A percentile compares a stretch with the other conserved stretches of the same genome.
Evolutionary conservation across 2,888 invertebrate genomes (phyloP).

Genomic region (Seira sanloemensis): DNA sequence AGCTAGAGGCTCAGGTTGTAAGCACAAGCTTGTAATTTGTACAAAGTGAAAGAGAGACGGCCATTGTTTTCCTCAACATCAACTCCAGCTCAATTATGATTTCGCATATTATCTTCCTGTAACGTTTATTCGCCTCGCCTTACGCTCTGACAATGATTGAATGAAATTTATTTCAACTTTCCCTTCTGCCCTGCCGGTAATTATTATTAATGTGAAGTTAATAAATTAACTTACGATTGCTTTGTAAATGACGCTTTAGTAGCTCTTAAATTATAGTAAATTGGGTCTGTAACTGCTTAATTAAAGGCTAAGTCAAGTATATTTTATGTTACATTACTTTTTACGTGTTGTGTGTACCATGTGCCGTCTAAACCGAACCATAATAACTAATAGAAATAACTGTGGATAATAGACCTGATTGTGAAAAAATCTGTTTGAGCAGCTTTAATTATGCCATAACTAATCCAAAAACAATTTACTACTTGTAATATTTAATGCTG

Average conservation of each 20-base stretch:
- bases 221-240: background rate
- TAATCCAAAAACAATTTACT: too few relatives aligned
- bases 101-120: background rate
- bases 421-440: too few relatives aligned
- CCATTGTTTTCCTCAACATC: constrained; percentile 20
- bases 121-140: background rate
- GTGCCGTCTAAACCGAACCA: constrained; percentile 18
- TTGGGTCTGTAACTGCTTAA: too few relatives aligned
- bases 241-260: background rate
- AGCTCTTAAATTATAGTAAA: too few relatives aligned
- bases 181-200: constrained; percentile 48
- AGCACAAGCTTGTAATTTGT: constrained; percentile 66
- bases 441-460: too few relatives aligned
- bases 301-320: too few relatives aligned
- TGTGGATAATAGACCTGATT: too few relatives aligned
- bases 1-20: constrained; percentile 58
- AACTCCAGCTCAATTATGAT: background rate
- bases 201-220: constrained; percentile 18
- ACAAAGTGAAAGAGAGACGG: background rate
- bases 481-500: background rate
- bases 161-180: constrained; percentile 39
- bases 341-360: constrained; percentile 39
- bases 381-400: background rate
- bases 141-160: constrained; percentile 39
- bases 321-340: background rate